phyloP scores from a whole-genome alignment of 2,888 invertebrate species.

The Fissipunctia ypsillon region DNA sequence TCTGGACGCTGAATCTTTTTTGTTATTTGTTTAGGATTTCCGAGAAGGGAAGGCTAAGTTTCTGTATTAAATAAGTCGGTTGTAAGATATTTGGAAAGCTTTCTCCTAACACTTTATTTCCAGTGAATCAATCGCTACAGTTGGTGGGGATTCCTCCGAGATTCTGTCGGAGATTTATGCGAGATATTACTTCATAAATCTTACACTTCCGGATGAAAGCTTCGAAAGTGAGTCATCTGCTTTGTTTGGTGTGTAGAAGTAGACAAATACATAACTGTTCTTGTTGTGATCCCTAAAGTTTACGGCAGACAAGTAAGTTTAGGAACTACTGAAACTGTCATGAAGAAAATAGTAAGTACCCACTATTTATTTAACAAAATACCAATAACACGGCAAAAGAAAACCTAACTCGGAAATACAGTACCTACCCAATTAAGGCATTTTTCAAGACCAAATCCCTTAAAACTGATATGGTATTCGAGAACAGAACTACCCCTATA shows the following conservation, averaged over 20 bases:
- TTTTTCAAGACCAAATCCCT: background rate
- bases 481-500: background rate
- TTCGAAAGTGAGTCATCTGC: background rate
- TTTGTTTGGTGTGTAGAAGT: constrained; percentile 3
- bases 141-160: background rate
- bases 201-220: constrained; percentile 5
- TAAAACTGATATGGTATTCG: background rate
- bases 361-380: background rate
- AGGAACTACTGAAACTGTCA: background rate
- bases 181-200: constrained; percentile 35
- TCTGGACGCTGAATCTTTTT: constrained; percentile 17
- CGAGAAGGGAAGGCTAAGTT: background rate
- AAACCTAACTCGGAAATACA: background rate
- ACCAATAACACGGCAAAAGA: no score
- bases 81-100: background rate
- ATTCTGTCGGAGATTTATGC: constrained; percentile 30
- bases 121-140: constrained; percentile 15
- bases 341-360: background rate
- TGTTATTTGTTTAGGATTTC: constrained; percentile 30
- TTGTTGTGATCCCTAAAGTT: constrained; percentile 2
- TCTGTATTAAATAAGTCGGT: background rate
- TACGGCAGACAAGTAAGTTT: background rate
- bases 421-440: background rate
- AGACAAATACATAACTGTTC: background rate
- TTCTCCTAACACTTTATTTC: constrained; percentile 6